These are phyloP conservation scores for Scomber japonicus DNA, from an alignment of 2,113 vertebrate genomes.

Conservation along the genomic window DNA sequence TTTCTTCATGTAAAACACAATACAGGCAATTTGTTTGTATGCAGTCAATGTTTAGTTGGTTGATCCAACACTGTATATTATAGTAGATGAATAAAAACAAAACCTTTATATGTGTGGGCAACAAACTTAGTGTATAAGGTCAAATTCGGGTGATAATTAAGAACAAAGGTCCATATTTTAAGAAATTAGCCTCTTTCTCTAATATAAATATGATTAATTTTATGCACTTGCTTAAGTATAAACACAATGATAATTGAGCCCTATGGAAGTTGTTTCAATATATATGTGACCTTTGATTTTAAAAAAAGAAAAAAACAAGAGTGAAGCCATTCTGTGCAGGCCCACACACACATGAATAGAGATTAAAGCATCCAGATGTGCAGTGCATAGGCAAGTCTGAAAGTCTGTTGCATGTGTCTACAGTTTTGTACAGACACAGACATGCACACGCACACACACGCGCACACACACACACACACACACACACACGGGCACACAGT, in stretches of 20 bases:
- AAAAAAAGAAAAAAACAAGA: neutral
- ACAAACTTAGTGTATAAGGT: neutral
- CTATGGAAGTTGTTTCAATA: neutral
- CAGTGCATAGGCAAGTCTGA: neutral
- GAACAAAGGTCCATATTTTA: neutral
- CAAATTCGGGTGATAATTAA: neutral
- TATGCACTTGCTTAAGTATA: neutral
- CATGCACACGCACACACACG: neutral
- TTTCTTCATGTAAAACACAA: constrained; percentile 5
- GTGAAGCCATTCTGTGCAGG: neutral
- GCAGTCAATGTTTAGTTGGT: neutral
- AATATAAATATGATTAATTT: neutral
- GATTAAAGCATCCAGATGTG: constrained; percentile 4
- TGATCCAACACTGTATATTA: neutral
- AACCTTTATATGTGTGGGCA: neutral
- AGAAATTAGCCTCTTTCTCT: neutral
- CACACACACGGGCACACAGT: constrained; percentile 28
- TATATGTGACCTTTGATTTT: neutral
- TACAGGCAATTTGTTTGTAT: constrained; percentile 20
- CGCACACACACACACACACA: constrained; percentile 8
- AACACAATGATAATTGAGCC: neutral
- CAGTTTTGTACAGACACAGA: constrained; percentile 4
- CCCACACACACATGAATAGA: constrained; percentile 3
- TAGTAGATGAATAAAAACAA: neutral
- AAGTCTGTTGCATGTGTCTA: constrained; percentile 35